Evolutionary conservation across 2,888 invertebrate genomes (phyloP).

Genomic region (Lasius fuliginosus): DNA sequence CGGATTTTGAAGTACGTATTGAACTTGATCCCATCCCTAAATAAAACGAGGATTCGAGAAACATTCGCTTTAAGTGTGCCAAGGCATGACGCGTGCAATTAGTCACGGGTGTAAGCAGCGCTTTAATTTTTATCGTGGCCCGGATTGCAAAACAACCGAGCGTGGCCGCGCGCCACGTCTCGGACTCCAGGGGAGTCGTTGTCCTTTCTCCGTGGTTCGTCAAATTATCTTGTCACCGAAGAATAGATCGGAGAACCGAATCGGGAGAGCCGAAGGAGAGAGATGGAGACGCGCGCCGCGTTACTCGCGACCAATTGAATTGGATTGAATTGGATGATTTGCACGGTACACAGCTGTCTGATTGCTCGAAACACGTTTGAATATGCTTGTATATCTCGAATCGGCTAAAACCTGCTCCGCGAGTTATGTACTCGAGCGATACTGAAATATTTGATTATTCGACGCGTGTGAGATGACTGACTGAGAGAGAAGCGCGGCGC

Average conservation of each 20-base stretch:
- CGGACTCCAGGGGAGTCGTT: neutral
- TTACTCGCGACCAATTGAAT: neutral
- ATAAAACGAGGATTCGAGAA: slow-evolving; percentile 26
- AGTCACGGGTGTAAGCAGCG: slow-evolving; percentile 60
- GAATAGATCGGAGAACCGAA: neutral
- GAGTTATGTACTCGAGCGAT: neutral
- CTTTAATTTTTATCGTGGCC: slow-evolving; percentile 56
- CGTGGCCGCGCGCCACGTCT: slow-evolving; percentile 15
- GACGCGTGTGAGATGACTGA: neutral
- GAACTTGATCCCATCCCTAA: too few species aligned
- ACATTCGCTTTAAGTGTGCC: slow-evolving; percentile 41
- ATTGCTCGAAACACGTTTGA: neutral
- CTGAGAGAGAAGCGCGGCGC: neutral
- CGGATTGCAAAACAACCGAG: slow-evolving; percentile 62
- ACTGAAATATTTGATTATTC: neutral
- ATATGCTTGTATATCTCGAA: neutral
- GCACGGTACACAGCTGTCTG: neutral
- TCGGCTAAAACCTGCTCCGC: neutral
- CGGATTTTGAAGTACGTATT: too few species aligned
- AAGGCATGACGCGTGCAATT: slow-evolving; percentile 49
- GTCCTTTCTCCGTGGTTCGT: slow-evolving; percentile 49
- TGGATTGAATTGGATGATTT: neutral
- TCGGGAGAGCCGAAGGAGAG: neutral
- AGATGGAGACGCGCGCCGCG: slow-evolving; percentile 2
- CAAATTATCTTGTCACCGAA: slow-evolving; percentile 37